Conservation (phyloP, 2,113 vertebrate genomes). For the Delphinus delphis region DNA sequence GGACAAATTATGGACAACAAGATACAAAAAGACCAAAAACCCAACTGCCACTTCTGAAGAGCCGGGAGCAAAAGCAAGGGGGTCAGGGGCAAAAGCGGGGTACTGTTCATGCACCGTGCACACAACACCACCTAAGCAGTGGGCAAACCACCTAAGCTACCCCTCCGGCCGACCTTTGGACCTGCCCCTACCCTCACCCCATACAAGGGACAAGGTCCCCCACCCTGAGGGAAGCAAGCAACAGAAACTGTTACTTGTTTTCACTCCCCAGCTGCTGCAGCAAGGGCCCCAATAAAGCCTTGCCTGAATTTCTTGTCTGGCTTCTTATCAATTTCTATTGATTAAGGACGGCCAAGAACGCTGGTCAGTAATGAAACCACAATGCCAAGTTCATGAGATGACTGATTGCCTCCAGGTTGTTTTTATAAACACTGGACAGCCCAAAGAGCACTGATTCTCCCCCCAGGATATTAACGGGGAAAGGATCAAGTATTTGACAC, state of each 20-base stretch:
- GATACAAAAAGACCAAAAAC: background rate
- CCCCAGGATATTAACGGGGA: background rate
- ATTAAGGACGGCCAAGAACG: background rate
- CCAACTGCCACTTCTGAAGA: background rate
- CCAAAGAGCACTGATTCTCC: background rate
- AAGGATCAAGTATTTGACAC: background rate
- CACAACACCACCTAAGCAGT: background rate
- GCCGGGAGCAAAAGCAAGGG: background rate
- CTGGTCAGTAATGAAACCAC: background rate
- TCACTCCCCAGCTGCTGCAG: rapidly evolving
- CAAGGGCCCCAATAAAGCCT: background rate
- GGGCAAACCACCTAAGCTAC: background rate
- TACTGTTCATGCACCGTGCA: rapidly evolving
- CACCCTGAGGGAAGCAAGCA: background rate
- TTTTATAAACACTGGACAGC: background rate
- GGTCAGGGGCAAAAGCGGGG: background rate
- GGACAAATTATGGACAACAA: background rate
- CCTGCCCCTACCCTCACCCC: background rate
- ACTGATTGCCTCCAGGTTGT: background rate
- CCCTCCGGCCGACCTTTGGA: background rate
- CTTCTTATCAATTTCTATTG: background rate
- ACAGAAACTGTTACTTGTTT: background rate
- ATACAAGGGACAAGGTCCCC: too few species aligned
- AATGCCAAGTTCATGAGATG: background rate
- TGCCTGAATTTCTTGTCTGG: background rate